A percentile compares a stretch with the other conserved stretches of the same genome.
These are phyloP conservation scores for Dolichallabes microphthalmus DNA, from an alignment of 2,113 vertebrate genomes.

Conservation along the genomic window DNA sequence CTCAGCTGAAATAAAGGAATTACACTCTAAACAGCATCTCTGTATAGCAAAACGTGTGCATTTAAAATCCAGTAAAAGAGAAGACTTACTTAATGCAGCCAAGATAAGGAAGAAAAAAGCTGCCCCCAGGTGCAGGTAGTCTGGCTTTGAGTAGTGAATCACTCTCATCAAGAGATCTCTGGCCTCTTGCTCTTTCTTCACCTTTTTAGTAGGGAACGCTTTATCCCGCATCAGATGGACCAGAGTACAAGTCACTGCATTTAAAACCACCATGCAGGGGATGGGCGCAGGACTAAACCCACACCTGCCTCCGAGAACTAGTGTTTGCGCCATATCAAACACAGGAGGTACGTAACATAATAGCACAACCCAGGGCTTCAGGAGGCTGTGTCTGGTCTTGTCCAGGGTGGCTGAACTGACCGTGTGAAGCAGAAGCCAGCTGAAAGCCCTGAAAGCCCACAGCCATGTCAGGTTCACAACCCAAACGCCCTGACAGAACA, in stretches of 20 bases:
- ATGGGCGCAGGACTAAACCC: constrained; percentile 37
- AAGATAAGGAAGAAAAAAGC: constrained; percentile 73
- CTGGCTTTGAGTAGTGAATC: constrained; percentile 63
- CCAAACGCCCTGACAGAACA: constrained; percentile 40
- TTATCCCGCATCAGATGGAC: constrained; percentile 68
- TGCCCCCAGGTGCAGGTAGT: constrained; percentile 57
- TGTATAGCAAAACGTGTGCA: background rate
- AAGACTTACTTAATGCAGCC: constrained; percentile 73
- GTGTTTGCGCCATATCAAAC: constrained; percentile 54
- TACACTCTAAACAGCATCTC: background rate
- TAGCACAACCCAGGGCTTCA: constrained; percentile 51
- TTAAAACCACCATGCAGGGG: constrained; percentile 48
- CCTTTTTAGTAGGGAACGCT: constrained; percentile 32
- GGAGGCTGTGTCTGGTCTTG: constrained; percentile 10
- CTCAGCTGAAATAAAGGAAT: constrained; percentile 62
- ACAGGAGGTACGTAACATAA: constrained; percentile 64
- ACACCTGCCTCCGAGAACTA: background rate
- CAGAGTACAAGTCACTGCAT: constrained; percentile 25
- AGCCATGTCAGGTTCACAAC: constrained; percentile 50
- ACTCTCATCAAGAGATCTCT: constrained; percentile 61
- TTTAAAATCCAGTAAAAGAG: background rate
- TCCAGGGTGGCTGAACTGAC: constrained; percentile 25
- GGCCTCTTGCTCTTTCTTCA: constrained; percentile 18
- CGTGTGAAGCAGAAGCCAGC: constrained; percentile 54
- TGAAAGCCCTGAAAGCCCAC: constrained; percentile 60